Percentiles rank a stretch among this genome's conserved stretches.
These are phyloP conservation scores for Chalcis sispes DNA, from an alignment of 2,888 invertebrate genomes.

Conservation along the genomic window DNA sequence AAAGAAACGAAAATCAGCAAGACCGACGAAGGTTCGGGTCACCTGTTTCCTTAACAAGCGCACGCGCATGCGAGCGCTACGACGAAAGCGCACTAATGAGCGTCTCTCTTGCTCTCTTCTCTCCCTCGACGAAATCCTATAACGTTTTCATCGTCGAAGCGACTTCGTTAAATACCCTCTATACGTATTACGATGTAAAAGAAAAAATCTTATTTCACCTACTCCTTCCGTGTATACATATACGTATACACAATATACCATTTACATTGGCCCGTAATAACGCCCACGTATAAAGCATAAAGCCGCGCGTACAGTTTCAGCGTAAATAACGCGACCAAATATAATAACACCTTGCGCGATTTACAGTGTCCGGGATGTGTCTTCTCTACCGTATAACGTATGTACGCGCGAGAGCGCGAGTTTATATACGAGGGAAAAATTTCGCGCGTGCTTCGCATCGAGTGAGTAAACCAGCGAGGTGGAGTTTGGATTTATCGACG, in stretches of 20 bases:
- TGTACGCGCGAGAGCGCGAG: too few relatives aligned
- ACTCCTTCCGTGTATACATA: not conserved
- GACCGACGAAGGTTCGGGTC: not conserved
- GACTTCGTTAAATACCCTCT: conserved; percentile 41
- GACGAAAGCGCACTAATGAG: conserved; percentile 33
- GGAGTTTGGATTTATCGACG: too few relatives aligned
- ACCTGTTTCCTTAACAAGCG: conserved; percentile 12
- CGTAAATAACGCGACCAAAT: conserved; percentile 46
- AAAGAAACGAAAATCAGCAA: conserved; percentile 8
- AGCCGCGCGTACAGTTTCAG: not conserved
- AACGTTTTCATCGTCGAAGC: conserved; percentile 46
- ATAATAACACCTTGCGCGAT: conserved; percentile 53
- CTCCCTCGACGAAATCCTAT: conserved; percentile 31
- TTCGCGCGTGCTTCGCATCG: conserved; percentile 60
- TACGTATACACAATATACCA: not conserved
- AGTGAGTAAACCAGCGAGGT: conserved; percentile 53
- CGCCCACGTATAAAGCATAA: not conserved
- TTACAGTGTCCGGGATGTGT: conserved; percentile 31
- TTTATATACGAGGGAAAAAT: conserved; percentile 54
- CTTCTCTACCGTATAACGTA: too few relatives aligned
- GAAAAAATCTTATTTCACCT: too few relatives aligned
- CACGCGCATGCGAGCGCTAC: not conserved
- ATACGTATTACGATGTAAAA: not conserved
- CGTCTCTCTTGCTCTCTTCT: too few relatives aligned
- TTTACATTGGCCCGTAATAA: conserved; percentile 51